Conservation (phyloP, 2,797 vertebrate species). For the Calcarius lapponicus region DNA sequence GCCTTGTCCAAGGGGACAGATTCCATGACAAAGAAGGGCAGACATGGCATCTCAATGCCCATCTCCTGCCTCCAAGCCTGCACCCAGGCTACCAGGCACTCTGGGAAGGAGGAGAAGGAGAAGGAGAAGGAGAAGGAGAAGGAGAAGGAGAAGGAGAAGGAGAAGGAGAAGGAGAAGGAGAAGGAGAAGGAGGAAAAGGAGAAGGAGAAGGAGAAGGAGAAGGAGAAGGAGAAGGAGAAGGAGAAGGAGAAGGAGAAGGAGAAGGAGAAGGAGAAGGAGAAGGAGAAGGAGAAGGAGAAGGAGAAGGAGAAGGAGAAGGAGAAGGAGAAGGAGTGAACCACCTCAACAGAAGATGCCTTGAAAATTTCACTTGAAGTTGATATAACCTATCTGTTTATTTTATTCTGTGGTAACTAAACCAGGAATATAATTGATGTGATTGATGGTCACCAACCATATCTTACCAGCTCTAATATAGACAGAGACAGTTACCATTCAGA, state of each 20-base stretch:
- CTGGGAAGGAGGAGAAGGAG: neutral
- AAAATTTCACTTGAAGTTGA: neutral
- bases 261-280: too few species aligned
- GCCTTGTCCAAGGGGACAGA: neutral
- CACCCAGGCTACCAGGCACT: neutral
- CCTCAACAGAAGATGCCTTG: neutral
- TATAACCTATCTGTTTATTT: neutral
- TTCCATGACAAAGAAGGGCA: neutral
- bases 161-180: too few species aligned
- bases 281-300: neutral
- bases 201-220: neutral
- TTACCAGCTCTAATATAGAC: neutral
- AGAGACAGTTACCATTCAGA: neutral
- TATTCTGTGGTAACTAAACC: neutral
- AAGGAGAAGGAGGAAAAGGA: too few species aligned
- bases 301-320: neutral
- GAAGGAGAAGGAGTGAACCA: neutral
- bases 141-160: too few species aligned
- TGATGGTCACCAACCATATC: neutral
- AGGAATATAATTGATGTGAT: neutral
- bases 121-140: neutral
- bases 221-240: neutral
- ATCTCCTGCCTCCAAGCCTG: neutral
- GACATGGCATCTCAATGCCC: neutral
- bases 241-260: too few species aligned